Percentiles rank a stretch among this genome's conserved stretches.
Conservation (phyloP, 2,888 invertebrate species). For the Ceramica pisi region DNA sequence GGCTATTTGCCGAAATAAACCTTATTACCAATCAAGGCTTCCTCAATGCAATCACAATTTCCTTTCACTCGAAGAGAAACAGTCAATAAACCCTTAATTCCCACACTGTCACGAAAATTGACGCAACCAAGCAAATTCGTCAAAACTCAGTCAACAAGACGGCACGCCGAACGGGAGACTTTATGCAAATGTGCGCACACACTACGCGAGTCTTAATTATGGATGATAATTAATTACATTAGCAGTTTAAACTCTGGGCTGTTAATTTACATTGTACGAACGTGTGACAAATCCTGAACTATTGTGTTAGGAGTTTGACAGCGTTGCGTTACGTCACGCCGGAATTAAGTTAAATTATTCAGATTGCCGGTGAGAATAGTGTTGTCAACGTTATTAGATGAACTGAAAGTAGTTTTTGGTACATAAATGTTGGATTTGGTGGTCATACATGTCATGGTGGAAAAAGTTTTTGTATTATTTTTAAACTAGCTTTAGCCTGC, state of each 20-base stretch:
- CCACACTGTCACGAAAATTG: slow-evolving; percentile 31
- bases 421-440: slow-evolving; percentile 8
- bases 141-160: slow-evolving; percentile 56
- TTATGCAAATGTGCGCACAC: slow-evolving; percentile 67
- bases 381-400: slow-evolving; percentile 38
- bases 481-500: not conserved
- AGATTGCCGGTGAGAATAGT: slow-evolving; percentile 48
- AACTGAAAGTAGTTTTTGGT: slow-evolving; percentile 23
- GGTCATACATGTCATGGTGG: not conserved
- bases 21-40: slow-evolving; percentile 2
- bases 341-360: slow-evolving; percentile 61
- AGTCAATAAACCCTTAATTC: slow-evolving; percentile 27
- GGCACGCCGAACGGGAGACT: slow-evolving; percentile 25
- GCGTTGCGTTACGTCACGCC: slow-evolving; percentile 36
- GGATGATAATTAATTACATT: slow-evolving; percentile 76
- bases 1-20: not conserved
- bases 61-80: slow-evolving; percentile 7
- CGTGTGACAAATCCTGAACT: slow-evolving; percentile 60
- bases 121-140: slow-evolving; percentile 44
- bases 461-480: not conserved
- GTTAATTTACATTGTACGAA: slow-evolving; percentile 65
- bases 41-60: slow-evolving; percentile 12
- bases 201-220: slow-evolving; percentile 72
- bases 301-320: slow-evolving; percentile 59
- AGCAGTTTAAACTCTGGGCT: slow-evolving; percentile 69